Evolutionary conservation across 1,140 invertebrate species (phyloP).

Genomic region (Neodiprion fabricii): DNA sequence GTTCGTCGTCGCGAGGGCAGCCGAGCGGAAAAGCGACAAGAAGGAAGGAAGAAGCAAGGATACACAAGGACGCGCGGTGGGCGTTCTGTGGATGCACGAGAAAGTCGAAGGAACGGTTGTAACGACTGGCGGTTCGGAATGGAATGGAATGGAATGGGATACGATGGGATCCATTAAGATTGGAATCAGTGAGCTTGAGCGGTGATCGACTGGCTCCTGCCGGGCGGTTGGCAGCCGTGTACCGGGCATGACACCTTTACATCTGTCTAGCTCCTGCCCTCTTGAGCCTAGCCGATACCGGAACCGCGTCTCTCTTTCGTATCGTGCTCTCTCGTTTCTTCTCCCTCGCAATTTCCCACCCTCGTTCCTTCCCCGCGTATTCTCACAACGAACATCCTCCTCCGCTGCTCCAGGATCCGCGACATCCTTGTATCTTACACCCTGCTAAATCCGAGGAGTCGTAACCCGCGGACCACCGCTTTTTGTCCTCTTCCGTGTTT

Average conservation of each 20-base stretch:
- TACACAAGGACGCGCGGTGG: neutral
- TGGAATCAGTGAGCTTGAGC: slow-evolving; percentile 4
- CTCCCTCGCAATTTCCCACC: neutral
- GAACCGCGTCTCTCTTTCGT: neutral
- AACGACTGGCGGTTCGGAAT: neutral
- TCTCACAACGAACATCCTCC: too few relatives aligned
- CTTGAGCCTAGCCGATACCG: too few relatives aligned
- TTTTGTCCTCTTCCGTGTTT: neutral
- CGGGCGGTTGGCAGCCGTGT: slow-evolving; percentile 3
- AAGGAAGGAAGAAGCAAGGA: neutral
- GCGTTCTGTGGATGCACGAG: neutral
- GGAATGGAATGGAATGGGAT: neutral
- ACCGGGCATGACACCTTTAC: neutral
- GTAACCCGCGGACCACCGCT: neutral
- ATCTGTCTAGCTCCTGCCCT: neutral
- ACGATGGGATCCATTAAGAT: neutral
- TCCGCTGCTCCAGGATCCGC: too few relatives aligned
- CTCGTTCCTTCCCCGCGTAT: neutral
- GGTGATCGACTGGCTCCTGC: slow-evolving; percentile 3
- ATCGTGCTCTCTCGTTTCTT: neutral
- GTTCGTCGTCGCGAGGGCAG: neutral
- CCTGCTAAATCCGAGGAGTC: neutral
- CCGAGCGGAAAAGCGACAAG: neutral
- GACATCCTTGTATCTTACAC: neutral
- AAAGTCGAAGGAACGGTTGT: neutral